These are phyloP conservation scores for Yponomeuta evonymella DNA, from an alignment of 2,888 invertebrate genomes.

Conservation along the genomic window DNA sequence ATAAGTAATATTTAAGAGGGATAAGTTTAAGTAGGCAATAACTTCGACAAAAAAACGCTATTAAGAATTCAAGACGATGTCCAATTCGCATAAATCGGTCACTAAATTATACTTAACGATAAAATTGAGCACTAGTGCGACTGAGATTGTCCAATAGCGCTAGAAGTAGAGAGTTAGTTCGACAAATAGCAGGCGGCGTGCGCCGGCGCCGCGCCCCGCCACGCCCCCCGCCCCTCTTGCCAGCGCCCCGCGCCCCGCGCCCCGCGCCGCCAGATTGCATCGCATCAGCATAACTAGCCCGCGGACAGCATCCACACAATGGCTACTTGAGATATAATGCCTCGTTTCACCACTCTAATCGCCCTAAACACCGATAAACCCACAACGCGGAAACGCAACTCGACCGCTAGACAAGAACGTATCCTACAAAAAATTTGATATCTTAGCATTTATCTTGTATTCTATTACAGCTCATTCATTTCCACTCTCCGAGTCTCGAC, in stretches of 20 bases:
- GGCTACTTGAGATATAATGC: constrained; percentile 2
- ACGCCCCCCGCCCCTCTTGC: not conserved
- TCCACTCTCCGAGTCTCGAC: too few relatives aligned
- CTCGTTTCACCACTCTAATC: constrained; percentile 5
- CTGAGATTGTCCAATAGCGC: constrained; percentile 9
- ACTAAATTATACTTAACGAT: not conserved
- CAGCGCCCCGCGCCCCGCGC: constrained; percentile 7
- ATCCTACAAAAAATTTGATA: too few relatives aligned
- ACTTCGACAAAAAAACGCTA: not conserved
- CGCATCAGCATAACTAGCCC: not conserved
- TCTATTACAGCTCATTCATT: too few relatives aligned
- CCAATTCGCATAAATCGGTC: constrained; percentile 1
- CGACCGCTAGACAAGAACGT: not conserved
- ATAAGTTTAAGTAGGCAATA: not conserved
- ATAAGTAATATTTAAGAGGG: too few relatives aligned
- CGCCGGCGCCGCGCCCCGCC: constrained; percentile 11
- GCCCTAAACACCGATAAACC: not conserved
- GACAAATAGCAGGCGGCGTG: constrained; percentile 9
- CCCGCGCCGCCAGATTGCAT: constrained; percentile 3
- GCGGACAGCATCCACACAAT: not conserved
- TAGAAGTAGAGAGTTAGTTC: constrained; percentile 12
- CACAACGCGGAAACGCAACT: not conserved
- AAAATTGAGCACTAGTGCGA: not conserved
- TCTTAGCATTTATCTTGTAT: too few relatives aligned
- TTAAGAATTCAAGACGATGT: constrained; percentile 1